Evolutionary conservation across 2,797 vertebrate genomes (phyloP).

Genomic region (Sciaenops ocellatus): DNA sequence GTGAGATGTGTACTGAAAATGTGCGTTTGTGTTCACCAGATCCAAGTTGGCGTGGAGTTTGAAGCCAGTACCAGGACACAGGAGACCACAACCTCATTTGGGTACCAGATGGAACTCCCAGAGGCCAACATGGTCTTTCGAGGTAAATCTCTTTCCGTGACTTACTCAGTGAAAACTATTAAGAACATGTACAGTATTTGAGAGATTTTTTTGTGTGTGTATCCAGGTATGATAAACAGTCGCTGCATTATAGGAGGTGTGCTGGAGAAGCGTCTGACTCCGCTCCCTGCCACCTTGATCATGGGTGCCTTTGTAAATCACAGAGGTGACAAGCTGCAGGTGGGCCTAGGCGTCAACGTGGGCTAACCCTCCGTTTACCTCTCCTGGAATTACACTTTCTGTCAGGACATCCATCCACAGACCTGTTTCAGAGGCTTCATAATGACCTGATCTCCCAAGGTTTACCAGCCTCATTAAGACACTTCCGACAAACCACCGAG

Average conservation of each 20-base stretch:
- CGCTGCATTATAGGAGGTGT: slow-evolving; percentile 95
- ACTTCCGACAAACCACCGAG: slow-evolving; percentile 9
- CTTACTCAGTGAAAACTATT: neutral
- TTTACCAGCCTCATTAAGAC: slow-evolving; percentile 27
- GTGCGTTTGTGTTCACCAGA: slow-evolving; percentile 77
- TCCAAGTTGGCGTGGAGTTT: slow-evolving; percentile 97
- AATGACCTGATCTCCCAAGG: slow-evolving; percentile 10
- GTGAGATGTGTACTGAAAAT: slow-evolving; percentile 8
- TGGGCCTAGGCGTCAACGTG: slow-evolving; percentile 86
- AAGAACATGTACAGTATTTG: neutral
- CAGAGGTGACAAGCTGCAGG: slow-evolving; percentile 93
- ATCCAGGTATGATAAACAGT: slow-evolving; percentile 92
- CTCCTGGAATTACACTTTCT: slow-evolving; percentile 18
- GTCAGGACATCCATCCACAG: slow-evolving; percentile 54
- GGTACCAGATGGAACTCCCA: slow-evolving; percentile 94
- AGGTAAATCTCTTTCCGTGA: slow-evolving; percentile 79
- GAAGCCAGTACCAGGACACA: slow-evolving; percentile 96
- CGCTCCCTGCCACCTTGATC: slow-evolving; percentile 93
- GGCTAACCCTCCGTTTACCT: slow-evolving; percentile 66
- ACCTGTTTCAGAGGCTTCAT: slow-evolving; percentile 11
- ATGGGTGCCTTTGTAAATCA: slow-evolving; percentile 97
- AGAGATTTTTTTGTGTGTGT: slow-evolving; percentile 25
- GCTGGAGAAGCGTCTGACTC: slow-evolving; percentile 93
- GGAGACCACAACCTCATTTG: slow-evolving; percentile 96
- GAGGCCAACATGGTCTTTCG: slow-evolving; percentile 94